Conservation (phyloP, 2,888 invertebrate species). For the Drosophila dives region DNA sequence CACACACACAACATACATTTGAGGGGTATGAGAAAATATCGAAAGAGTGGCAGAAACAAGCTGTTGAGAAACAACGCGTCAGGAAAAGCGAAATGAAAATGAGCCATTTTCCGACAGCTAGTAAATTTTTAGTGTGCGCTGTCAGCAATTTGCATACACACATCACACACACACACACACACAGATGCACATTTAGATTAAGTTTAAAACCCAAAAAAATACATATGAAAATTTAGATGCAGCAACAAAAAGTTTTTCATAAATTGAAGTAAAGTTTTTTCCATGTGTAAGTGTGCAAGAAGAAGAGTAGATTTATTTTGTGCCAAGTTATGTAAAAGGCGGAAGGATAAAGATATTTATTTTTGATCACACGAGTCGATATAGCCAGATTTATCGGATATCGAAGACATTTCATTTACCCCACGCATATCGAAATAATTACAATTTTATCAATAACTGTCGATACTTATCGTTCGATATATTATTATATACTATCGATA, state of each 20-base stretch:
- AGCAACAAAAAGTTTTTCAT: constrained; percentile 43
- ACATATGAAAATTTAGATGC: background rate
- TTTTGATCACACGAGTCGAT: background rate
- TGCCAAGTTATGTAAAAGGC: background rate
- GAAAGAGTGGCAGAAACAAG: constrained; percentile 24
- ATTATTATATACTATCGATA: background rate
- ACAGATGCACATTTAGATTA: background rate
- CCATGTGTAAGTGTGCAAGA: background rate
- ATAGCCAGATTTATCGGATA: background rate
- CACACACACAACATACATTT: background rate
- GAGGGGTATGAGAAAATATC: constrained; percentile 19
- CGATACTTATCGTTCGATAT: background rate
- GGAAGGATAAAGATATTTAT: background rate
- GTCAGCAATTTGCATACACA: constrained; percentile 16
- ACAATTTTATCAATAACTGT: background rate
- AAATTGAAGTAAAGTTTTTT: constrained; percentile 49
- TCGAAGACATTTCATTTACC: background rate
- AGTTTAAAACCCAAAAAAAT: background rate
- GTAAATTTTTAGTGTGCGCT: constrained; percentile 56
- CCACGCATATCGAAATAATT: background rate
- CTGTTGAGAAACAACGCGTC: constrained; percentile 37
- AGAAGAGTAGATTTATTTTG: background rate
- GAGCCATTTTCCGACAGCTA: constrained; percentile 64
- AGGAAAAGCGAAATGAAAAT: constrained; percentile 54
- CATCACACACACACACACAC: background rate